Conservation (phyloP, 2,113 vertebrate species). For the Leucosticte australis region DNA sequence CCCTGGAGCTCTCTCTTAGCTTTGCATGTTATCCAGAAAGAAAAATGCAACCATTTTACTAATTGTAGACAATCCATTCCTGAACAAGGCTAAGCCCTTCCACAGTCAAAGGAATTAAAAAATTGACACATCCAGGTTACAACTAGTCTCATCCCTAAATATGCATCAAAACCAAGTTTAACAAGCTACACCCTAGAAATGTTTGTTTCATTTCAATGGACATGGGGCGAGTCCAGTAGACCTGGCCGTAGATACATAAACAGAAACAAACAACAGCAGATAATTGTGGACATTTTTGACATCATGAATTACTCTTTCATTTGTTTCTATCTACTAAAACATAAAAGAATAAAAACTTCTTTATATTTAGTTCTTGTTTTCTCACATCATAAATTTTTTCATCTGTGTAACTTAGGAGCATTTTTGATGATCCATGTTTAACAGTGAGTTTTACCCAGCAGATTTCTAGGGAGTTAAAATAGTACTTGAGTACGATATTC, state of each 20-base stretch:
- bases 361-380: background rate
- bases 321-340: background rate
- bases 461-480: background rate
- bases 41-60: background rate
- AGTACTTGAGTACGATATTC: background rate
- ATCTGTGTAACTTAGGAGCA: background rate
- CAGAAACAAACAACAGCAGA: background rate
- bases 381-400: background rate
- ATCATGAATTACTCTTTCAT: background rate
- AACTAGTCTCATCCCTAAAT: background rate
- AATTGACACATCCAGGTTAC: background rate
- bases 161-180: background rate
- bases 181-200: background rate
- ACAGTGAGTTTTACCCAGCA: background rate
- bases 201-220: background rate
- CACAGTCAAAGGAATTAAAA: background rate
- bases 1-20: background rate
- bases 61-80: background rate
- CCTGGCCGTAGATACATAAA: background rate
- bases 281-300: background rate
- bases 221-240: fast-evolving
- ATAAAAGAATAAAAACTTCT: background rate
- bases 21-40: background rate
- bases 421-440: background rate
- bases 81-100: background rate